A percentile compares a stretch with the other conserved stretches of the same genome.
Evolutionary conservation across 2,797 vertebrate species (phyloP).

Genomic region (Spinus pinus): DNA sequence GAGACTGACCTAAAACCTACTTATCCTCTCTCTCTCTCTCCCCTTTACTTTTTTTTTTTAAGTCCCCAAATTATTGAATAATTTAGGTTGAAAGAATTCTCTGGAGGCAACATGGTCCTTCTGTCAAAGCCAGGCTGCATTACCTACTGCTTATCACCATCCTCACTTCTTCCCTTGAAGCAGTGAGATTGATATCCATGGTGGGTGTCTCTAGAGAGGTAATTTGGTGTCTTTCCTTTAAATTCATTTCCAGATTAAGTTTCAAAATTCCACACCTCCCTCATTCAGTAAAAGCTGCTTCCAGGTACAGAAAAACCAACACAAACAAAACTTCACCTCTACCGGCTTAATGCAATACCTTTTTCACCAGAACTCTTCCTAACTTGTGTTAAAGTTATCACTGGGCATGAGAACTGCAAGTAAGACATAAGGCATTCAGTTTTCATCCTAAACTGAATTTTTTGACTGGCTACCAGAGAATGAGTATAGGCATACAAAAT

Average conservation of each 20-base stretch:
- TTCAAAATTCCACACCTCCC: neutral
- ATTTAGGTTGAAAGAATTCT: neutral
- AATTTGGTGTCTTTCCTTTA: neutral
- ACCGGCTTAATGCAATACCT: neutral
- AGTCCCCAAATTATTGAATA: neutral
- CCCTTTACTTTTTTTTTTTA: neutral
- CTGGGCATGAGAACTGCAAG: neutral
- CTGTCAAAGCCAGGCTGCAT: neutral
- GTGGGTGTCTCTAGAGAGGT: neutral
- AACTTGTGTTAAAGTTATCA: neutral
- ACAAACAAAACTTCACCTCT: neutral
- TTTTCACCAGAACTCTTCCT: neutral
- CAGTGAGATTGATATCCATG: neutral
- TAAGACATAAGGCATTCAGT: neutral
- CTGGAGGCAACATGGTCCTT: accelerated
- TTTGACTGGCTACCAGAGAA: accelerated
- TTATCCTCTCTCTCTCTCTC: neutral
- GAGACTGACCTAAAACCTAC: neutral
- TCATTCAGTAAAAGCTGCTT: neutral
- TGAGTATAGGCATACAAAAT: neutral
- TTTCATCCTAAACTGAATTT: neutral
- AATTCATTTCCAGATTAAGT: neutral
- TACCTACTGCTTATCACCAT: neutral
- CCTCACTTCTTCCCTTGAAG: neutral
- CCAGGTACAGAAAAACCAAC: accelerated